phyloP scores from a whole-genome alignment of 2,888 invertebrate species.

The Scaptodrosophila latifasciaeformis region DNA sequence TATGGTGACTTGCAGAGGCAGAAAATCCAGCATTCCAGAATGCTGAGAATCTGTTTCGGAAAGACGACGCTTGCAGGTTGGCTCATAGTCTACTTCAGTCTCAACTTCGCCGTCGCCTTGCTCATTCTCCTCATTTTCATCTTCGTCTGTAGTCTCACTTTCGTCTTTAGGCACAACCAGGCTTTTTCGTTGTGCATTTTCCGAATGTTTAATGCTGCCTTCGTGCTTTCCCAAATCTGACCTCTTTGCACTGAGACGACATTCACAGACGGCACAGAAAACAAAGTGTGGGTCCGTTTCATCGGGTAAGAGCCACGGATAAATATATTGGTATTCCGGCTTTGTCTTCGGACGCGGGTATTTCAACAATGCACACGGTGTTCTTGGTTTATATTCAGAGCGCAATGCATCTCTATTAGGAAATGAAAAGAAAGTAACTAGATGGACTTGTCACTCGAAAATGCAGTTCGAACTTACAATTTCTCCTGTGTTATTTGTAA shows the following conservation, averaged over 20 bases:
- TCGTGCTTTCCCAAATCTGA: constrained; percentile 63
- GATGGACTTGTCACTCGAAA: background rate
- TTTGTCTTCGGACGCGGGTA: constrained; percentile 65
- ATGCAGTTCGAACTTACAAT: constrained; percentile 44
- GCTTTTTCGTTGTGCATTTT: constrained; percentile 55
- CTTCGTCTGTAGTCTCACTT: constrained; percentile 3
- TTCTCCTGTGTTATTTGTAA: constrained; percentile 58
- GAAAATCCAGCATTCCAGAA: constrained; percentile 55
- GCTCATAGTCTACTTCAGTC: constrained; percentile 32
- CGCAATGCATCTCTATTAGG: constrained; percentile 51
- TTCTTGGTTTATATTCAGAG: constrained; percentile 57
- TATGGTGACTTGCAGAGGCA: constrained; percentile 58
- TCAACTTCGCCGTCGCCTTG: constrained; percentile 14
- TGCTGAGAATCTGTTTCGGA: constrained; percentile 61
- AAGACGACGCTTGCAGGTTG: constrained; percentile 39
- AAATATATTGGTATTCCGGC: constrained; percentile 53
- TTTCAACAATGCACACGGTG: constrained; percentile 55
- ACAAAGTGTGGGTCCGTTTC: constrained; percentile 65
- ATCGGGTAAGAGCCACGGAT: constrained; percentile 62
- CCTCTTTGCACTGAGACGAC: constrained; percentile 61
- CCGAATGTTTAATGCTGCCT: constrained; percentile 64
- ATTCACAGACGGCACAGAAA: constrained; percentile 58
- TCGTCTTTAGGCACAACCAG: constrained; percentile 23
- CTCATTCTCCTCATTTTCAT: constrained; percentile 11
- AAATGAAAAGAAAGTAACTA: no score